Conservation (phyloP, 1,140 invertebrate species). For the Drosophila yakuba region DNA sequence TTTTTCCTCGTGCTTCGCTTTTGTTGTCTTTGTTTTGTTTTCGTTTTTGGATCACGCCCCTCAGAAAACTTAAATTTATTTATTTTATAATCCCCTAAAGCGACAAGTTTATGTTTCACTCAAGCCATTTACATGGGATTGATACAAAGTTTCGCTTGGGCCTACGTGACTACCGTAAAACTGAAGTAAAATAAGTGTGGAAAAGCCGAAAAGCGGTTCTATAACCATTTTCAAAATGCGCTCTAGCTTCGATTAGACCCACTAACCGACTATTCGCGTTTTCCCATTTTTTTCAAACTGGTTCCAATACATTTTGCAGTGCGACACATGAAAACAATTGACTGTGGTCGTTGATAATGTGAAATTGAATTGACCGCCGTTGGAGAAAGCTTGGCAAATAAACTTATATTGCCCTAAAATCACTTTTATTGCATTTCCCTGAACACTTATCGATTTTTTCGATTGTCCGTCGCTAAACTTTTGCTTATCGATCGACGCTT, state of each 20-base stretch:
- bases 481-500: neutral
- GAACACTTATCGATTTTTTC: no score
- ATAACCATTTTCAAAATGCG: conserved; percentile 18
- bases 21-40: conserved; percentile 51
- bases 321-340: conserved; percentile 16
- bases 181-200: conserved; percentile 1
- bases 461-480: neutral
- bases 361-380: neutral
- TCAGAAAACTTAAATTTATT: conserved; percentile 35
- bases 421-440: no score
- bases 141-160: conserved; percentile 33
- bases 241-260: conserved; percentile 33
- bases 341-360: neutral
- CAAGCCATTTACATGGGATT: conserved; percentile 48
- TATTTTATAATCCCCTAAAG: conserved; percentile 42
- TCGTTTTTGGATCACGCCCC: conserved; percentile 33
- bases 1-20: conserved; percentile 43
- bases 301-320: conserved; percentile 16
- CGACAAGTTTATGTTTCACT: conserved; percentile 41
- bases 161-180: conserved; percentile 63
- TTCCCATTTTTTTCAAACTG: conserved; percentile 50
- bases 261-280: conserved; percentile 34
- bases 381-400: conserved; percentile 20
- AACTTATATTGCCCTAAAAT: neutral
- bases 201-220: conserved; percentile 57